A percentile compares a stretch with the other conserved stretches of the same genome.
Evolutionary conservation across 2,113 vertebrate genomes (phyloP).

Genomic region (Ophiodon elongatus): DNA sequence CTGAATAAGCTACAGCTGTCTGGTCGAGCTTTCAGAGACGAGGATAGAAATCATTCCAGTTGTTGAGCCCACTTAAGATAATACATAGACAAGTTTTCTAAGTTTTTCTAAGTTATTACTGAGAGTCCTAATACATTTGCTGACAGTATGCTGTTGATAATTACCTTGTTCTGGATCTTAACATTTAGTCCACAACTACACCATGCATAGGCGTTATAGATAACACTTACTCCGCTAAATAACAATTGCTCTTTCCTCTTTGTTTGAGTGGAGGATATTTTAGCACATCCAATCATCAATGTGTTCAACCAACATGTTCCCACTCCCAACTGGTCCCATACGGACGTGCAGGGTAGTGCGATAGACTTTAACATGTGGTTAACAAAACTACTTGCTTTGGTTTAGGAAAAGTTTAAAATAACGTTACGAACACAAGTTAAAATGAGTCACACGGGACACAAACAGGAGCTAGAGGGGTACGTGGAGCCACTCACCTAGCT

Average conservation of each 20-base stretch:
- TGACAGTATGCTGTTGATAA: not conserved
- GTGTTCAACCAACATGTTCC: not conserved
- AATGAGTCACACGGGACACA: too few relatives aligned
- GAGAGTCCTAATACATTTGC: not conserved
- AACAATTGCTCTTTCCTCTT: not conserved
- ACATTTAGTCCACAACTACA: too few relatives aligned
- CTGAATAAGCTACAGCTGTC: too few relatives aligned
- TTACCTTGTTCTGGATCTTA: not conserved
- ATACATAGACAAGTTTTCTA: not conserved
- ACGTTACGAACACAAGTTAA: too few relatives aligned
- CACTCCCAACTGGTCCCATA: too few relatives aligned
- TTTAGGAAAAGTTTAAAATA: too few relatives aligned
- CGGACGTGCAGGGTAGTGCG: not conserved
- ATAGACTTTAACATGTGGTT: not conserved
- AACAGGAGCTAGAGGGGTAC: too few relatives aligned
- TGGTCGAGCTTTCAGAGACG: too few relatives aligned
- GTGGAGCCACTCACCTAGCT: too few relatives aligned
- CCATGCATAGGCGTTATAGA: not conserved
- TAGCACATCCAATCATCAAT: not conserved
- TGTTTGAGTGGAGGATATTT: not conserved
- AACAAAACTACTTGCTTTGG: too few relatives aligned
- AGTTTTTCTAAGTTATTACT: not conserved
- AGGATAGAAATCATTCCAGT: not conserved
- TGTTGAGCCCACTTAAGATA: too few relatives aligned
- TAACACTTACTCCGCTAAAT: too few relatives aligned